Evolutionary conservation across 2,888 invertebrate genomes (phyloP).

Genomic region (Pollenia griseotomentosa): DNA sequence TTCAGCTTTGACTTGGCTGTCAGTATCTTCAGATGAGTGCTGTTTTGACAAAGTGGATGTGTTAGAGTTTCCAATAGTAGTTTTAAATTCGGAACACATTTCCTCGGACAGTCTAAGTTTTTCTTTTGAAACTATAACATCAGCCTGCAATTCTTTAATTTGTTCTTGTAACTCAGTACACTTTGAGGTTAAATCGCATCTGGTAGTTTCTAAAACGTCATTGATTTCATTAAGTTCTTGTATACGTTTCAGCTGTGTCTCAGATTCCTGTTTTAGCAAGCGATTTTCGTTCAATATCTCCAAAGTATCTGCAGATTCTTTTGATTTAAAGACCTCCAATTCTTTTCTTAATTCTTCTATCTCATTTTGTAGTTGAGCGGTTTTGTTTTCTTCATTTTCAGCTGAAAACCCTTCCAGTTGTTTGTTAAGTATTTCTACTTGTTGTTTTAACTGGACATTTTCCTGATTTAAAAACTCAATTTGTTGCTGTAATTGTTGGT

Average conservation of each 20-base stretch:
- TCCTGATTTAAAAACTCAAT: constrained; percentile 32
- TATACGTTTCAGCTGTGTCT: constrained; percentile 80
- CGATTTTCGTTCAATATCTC: constrained; percentile 85
- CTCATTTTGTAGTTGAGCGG: constrained; percentile 84
- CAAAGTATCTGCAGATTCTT: constrained; percentile 42
- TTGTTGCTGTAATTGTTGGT: not conserved
- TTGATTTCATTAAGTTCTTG: constrained; percentile 86
- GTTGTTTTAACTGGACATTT: constrained; percentile 23
- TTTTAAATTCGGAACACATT: constrained; percentile 74
- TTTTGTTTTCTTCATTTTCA: constrained; percentile 4
- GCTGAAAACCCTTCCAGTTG: constrained; percentile 33
- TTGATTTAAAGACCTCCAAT: constrained; percentile 86
- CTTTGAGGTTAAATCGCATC: constrained; percentile 84
- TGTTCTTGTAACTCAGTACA: constrained; percentile 82
- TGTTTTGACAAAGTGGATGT: not conserved
- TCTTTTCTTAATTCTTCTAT: constrained; percentile 86
- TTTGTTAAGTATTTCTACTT: constrained; percentile 21
- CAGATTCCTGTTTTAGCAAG: constrained; percentile 81
- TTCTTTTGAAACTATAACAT: constrained; percentile 83
- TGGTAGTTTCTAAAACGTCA: constrained; percentile 84
- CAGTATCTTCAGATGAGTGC: constrained; percentile 64
- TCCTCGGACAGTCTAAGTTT: constrained; percentile 83
- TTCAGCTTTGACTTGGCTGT: constrained; percentile 78
- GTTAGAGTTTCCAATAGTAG: not conserved
- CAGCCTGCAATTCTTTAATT: constrained; percentile 84